Evolutionary conservation across 2,113 vertebrate genomes (phyloP).

Genomic region (Corvus hawaiiensis): DNA sequence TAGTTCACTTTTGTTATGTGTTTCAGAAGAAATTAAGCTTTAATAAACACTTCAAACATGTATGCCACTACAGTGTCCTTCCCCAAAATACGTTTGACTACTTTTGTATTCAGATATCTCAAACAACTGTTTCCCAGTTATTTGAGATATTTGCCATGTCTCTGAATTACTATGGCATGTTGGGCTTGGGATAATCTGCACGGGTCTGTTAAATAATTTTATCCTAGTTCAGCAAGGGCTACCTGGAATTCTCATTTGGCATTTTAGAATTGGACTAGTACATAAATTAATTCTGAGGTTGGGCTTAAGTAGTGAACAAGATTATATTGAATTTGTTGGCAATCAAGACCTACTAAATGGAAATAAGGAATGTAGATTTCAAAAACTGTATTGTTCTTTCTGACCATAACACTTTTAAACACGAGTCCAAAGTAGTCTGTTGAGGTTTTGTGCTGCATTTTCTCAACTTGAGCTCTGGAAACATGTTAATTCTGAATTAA

Average conservation of each 20-base stretch:
- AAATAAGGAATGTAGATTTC: background rate
- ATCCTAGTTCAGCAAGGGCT: background rate
- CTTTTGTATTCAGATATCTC: background rate
- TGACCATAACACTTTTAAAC: background rate
- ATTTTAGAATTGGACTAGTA: background rate
- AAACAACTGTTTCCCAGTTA: background rate
- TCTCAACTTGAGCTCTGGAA: background rate
- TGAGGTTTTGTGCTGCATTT: background rate
- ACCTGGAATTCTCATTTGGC: background rate
- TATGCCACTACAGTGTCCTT: background rate
- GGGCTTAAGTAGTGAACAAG: background rate
- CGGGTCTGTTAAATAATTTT: background rate
- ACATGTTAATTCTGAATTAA: background rate
- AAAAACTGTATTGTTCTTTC: background rate
- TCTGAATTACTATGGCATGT: background rate
- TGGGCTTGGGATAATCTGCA: background rate
- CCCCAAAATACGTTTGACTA: background rate
- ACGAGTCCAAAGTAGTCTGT: rapidly evolving
- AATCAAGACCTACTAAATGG: background rate
- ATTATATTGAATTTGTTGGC: background rate
- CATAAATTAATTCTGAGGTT: background rate
- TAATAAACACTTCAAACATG: background rate
- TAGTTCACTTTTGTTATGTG: background rate
- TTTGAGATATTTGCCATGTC: background rate
- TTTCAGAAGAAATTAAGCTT: background rate